phyloP scores from a whole-genome alignment of 92 coral and sea anemone genomes.

The Ricordea florida region DNA sequence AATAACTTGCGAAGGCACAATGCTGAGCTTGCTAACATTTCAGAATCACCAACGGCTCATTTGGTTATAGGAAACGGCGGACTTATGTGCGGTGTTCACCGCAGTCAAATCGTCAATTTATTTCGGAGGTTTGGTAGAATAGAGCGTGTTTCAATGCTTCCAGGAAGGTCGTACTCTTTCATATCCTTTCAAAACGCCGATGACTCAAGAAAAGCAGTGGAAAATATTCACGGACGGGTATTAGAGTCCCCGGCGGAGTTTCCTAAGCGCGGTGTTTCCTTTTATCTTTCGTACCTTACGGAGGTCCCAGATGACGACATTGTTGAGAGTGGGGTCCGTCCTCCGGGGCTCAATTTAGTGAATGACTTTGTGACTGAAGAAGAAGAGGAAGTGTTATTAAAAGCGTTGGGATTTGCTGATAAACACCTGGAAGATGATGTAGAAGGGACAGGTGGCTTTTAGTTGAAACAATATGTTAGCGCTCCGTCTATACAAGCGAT shows the following conservation, averaged over 20 bases:
- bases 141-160: conserved; percentile 83
- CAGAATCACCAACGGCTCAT: conserved; percentile 78
- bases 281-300: conserved; percentile 74
- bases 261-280: conserved; percentile 54
- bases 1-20: conserved; percentile 68
- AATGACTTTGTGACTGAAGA: conserved; percentile 76
- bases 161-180: conserved; percentile 87
- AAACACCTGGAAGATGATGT: conserved; percentile 9
- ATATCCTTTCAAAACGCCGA: conserved; percentile 54
- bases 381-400: conserved; percentile 73
- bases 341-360: conserved; percentile 75
- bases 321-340: conserved; percentile 29
- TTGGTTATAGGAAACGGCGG: conserved; percentile 95
- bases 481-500: no score
- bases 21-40: conserved; percentile 64
- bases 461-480: no score
- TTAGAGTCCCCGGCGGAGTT: conserved; percentile 60
- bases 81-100: conserved; percentile 84
- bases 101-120: conserved; percentile 63
- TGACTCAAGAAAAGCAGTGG: conserved; percentile 81
- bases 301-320: conserved; percentile 68
- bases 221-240: conserved; percentile 64
- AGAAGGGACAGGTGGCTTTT: conserved; percentile 63
- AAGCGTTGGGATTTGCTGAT: conserved; percentile 65
- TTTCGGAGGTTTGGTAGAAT: conserved; percentile 78